These are phyloP conservation scores for Platerodrilus igneus DNA, from an alignment of 2,888 invertebrate species.

Conservation along the genomic window DNA sequence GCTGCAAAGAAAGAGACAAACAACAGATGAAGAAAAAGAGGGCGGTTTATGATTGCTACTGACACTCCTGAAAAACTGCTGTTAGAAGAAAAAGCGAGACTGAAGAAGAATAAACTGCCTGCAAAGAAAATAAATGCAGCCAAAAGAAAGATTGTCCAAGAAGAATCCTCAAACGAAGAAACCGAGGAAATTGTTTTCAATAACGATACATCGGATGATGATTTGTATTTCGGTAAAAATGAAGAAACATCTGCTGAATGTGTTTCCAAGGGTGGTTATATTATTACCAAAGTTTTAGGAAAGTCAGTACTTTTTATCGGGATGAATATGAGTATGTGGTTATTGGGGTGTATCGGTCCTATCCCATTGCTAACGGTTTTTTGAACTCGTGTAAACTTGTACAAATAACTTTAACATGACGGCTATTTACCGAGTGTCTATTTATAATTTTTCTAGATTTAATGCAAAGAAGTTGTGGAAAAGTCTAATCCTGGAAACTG, in stretches of 20 bases:
- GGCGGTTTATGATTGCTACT: slow-evolving; percentile 3
- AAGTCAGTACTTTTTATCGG: no score
- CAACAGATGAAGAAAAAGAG: slow-evolving; percentile 3
- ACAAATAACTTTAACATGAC: no score
- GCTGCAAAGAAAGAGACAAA: background rate
- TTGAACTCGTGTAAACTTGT: no score
- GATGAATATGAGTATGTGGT: no score
- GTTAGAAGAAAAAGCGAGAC: slow-evolving; percentile 6
- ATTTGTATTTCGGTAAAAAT: background rate
- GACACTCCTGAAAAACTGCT: slow-evolving; percentile 4
- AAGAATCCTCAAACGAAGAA: slow-evolving; percentile 1
- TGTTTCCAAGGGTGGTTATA: slow-evolving; percentile 13
- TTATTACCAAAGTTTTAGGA: slow-evolving; percentile 11
- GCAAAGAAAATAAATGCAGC: background rate
- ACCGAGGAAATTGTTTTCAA: slow-evolving; percentile 3
- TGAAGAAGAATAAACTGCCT: slow-evolving; percentile 1
- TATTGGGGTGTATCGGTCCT: no score
- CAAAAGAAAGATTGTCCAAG: background rate
- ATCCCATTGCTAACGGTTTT: no score
- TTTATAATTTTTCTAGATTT: no score
- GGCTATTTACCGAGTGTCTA: no score
- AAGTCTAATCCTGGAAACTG: no score
- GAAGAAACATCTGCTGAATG: slow-evolving; percentile 6
- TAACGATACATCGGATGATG: slow-evolving; percentile 14
- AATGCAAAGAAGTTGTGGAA: no score